Evolutionary conservation across 2,797 vertebrate species (phyloP).

Genomic region (Dicrostonyx torquatus): DNA sequence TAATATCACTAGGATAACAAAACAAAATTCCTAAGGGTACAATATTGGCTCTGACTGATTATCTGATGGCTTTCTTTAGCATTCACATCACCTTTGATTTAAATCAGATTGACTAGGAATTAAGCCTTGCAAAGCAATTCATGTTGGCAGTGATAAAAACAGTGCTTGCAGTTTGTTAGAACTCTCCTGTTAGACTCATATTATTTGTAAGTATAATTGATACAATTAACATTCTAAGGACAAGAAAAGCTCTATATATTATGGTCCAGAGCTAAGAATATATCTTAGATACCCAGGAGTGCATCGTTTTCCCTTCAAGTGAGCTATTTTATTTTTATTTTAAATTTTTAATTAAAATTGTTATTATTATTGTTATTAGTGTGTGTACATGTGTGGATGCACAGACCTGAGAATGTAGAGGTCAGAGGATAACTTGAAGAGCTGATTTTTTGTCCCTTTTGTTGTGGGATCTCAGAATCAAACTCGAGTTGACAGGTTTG

Average conservation of each 20-base stretch:
- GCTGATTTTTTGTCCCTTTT: background rate
- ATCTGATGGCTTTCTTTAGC: slow-evolving; percentile 8
- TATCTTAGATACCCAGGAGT: slow-evolving; percentile 58
- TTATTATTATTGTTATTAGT: background rate
- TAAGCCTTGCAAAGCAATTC: slow-evolving; percentile 28
- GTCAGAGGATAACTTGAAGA: background rate
- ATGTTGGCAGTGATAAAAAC: slow-evolving; percentile 47
- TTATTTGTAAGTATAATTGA: slow-evolving; percentile 55
- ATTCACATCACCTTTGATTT: slow-evolving; percentile 65
- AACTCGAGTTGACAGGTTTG: background rate
- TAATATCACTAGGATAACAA: background rate
- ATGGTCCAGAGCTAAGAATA: slow-evolving; percentile 21
- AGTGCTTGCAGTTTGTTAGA: slow-evolving; percentile 29
- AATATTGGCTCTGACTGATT: background rate
- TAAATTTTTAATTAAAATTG: background rate
- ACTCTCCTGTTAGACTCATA: slow-evolving; percentile 21
- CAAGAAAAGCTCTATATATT: background rate
- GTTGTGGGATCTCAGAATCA: background rate
- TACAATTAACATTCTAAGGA: slow-evolving; percentile 52
- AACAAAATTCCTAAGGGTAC: background rate
- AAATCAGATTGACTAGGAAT: slow-evolving; percentile 16
- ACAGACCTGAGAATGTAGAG: background rate
- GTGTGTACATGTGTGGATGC: background rate
- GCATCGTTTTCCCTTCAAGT: slow-evolving; percentile 27
- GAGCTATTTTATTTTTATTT: background rate